Evolutionary conservation across 2,888 invertebrate genomes (phyloP), one percentile per base, ranked within the genome.

Genomic region (Ellobium chinense): DNA sequence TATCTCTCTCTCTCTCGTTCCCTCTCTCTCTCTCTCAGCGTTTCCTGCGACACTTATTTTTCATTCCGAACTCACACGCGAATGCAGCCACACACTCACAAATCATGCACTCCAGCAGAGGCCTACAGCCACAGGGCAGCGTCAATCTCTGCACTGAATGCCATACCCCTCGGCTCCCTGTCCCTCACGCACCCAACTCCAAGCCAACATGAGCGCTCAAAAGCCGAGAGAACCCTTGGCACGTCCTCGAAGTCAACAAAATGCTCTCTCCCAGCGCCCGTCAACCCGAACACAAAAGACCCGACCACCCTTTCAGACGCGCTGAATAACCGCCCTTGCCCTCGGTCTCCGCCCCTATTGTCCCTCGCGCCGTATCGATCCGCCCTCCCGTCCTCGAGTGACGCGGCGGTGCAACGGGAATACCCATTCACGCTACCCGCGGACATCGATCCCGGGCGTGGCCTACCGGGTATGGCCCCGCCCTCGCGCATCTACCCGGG

Each of bases 381-480:
- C 68, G 68, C 68, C 70, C 56, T 18, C 31, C 21, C 18, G 21
- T 1, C 31, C 14, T 27, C 34, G 27, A 0, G 0, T 29, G 34
- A 56, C 70, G 31, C 21, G 27, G n/a, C 56, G 21, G 31, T 9
- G 21, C 27, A 18, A 27, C 2, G 9, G 31, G 5, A 2, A 18
- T 9, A 9, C 18, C 70, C 56, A 70, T 27, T 70, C 54, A 54
- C 70, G 34, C 0, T 14, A 70, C 9, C 7, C 7, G 56, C 7
- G 31, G n/a, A 56, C 56, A 70, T 56, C n/a, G 70, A 70, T 70
- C 56, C 21, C 18, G n/a, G 70, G 70, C 70, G 70, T 18, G 34
- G 56, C 70, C 56, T 37, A 2, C n/a, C 21, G 46, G 18, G 34
- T 0, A 5, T 24, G 12, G 29, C 1, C 18, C 29, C 29, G 39